Base-by-base conservation (phyloP, 2,113 vertebrate genomes). In the Notarius lentiginosus region DNA sequence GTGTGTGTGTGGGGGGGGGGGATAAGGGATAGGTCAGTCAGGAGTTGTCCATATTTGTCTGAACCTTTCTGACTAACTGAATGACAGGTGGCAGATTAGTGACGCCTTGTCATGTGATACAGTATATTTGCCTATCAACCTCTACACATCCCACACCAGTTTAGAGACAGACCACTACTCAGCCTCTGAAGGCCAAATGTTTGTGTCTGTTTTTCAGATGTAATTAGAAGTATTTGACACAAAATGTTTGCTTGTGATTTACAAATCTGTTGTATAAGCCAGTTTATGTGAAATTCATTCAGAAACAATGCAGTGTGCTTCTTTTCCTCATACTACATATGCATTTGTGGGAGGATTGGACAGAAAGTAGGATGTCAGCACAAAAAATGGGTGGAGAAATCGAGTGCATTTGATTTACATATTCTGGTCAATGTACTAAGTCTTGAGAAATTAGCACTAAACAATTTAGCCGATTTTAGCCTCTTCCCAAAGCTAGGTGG, bases 101-200 rank as follows among this genome's bases (percentile, higher is more conserved):
- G 47, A 63, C 47, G 73, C 77, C 75, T 58, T 72, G 77, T 80
- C 51, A 82, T 73, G 20, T 60, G 73, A 85, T 66, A 53, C 58
- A 66, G 55, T 82, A 24, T 12, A 82, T 41, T 10, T 82, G 51
- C 41, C 30, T 82, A 56, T 82, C 79, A 79, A 75, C 18, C 66
- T 86, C 17, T n/a, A 55, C 47, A 77, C 41, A 15, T 72, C 55
- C 55, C 55, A 51, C 3, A 73, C 79, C 41, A 27, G 77, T 80
- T 30, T 41, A 22, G 24, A 79, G n/a, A 80, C 53, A 51, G 83
- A 72, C 83, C 73, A 61, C 22, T 47, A 34, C 60, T 68, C 49
- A 34, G 2, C 7, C 55, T 55, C 55, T 5, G 7, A 60, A 17
- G 27, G 55, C 27, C 55, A 60, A 8, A 22, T 80, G 27, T 22